Evolutionary conservation across 1,140 invertebrate species (phyloP).

Genomic region (Lepidurus arcticus): DNA sequence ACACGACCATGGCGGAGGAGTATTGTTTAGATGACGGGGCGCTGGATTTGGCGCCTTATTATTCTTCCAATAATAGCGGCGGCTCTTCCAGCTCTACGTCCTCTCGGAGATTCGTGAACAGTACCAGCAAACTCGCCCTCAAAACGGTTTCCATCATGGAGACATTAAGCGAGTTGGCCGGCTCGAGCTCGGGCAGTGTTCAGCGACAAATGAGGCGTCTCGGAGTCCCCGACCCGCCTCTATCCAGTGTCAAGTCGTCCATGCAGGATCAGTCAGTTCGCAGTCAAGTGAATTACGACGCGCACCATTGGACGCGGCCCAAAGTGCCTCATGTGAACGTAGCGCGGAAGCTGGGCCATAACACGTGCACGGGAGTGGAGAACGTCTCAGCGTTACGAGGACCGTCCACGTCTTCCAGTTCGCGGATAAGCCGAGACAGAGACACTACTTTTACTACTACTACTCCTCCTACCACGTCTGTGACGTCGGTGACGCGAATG

Average conservation of each 20-base stretch:
- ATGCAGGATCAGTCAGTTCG: neutral
- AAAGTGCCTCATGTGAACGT: slow-evolving; percentile 10
- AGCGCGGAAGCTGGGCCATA: neutral
- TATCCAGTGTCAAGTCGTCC: neutral
- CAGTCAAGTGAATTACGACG: neutral
- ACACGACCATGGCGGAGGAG: slow-evolving; percentile 24
- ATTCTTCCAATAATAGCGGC: neutral
- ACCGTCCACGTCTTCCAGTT: neutral
- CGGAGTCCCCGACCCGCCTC: neutral
- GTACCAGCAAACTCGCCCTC: slow-evolving; percentile 32
- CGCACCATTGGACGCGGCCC: neutral
- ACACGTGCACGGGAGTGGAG: neutral
- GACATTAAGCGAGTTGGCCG: slow-evolving; percentile 40
- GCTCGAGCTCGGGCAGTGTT: slow-evolving; percentile 10
- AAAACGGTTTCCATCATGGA: slow-evolving; percentile 41
- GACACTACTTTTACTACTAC: slow-evolving; percentile 7
- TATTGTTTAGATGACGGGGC: slow-evolving; percentile 25
- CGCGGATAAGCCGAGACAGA: neutral
- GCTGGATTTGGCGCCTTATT: slow-evolving; percentile 23
- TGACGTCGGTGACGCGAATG: neutral
- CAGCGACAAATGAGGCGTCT: slow-evolving; percentile 19
- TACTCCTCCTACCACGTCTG: neutral
- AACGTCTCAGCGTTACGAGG: neutral
- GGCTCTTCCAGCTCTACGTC: neutral
- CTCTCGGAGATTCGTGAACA: slow-evolving; percentile 14